A percentile compares a stretch with the other conserved stretches of the same genome.
Conservation (phyloP, 2,113 vertebrate species). For the Protobothrops mucrosquamatus region DNA sequence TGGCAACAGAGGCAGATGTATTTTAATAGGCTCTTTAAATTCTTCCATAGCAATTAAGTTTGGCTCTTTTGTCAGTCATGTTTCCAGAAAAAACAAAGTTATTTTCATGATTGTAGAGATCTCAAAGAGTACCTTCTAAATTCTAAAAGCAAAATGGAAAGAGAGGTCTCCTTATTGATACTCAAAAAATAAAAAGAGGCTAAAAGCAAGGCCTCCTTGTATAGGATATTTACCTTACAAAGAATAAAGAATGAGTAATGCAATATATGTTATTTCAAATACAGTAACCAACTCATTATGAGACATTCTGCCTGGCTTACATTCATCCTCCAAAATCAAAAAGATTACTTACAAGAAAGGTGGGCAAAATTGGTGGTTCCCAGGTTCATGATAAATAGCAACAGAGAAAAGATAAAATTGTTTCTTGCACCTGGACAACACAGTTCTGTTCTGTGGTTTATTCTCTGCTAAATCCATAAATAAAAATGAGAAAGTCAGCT, state of each 20-base stretch:
- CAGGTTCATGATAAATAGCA: not conserved
- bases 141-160: not conserved
- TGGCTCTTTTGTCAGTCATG: not conserved
- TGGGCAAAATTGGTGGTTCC: not conserved
- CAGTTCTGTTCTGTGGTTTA: not conserved
- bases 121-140: not conserved
- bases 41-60: not conserved
- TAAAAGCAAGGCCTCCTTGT: not conserved
- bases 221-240: not conserved
- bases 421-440: not conserved
- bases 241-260: not conserved
- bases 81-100: not conserved
- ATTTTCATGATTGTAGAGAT: not conserved
- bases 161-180: not conserved
- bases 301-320: not conserved
- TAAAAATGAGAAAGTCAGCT: not conserved
- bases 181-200: not conserved
- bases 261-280: not conserved
- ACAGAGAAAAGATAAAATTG: not conserved
- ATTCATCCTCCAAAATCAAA: not conserved
- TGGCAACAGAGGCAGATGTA: not conserved
- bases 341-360: not conserved
- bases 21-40: not conserved
- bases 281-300: not conserved
- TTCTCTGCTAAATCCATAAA: not conserved